These are phyloP conservation scores for Pocillopora meandrina DNA, from an alignment of 92 coral and sea anemone species.

Conservation along the genomic window DNA sequence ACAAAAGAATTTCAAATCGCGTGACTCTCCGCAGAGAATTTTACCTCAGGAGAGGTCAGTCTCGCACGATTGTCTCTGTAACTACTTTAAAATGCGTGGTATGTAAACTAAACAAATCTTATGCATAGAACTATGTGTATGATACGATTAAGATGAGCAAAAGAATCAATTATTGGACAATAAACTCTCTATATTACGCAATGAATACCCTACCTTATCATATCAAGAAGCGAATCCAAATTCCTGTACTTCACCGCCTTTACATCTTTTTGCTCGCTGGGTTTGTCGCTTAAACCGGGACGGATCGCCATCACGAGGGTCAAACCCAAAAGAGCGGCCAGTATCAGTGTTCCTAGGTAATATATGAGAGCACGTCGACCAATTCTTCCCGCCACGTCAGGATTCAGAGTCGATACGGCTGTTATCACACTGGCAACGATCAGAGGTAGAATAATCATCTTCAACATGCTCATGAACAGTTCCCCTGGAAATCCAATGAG, in stretches of 20 bases:
- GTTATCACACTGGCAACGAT: slow-evolving; percentile 85
- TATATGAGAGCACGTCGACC: slow-evolving; percentile 85
- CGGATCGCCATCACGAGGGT: slow-evolving; percentile 70
- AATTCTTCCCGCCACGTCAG: slow-evolving; percentile 83
- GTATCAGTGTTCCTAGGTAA: slow-evolving; percentile 76
- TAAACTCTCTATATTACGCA: not conserved
- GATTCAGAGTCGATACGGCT: slow-evolving; percentile 83
- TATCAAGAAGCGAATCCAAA: slow-evolving; percentile 66
- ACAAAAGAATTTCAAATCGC: too few relatives aligned
- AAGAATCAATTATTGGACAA: not conserved
- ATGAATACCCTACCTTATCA: slow-evolving; percentile 50
- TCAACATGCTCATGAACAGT: slow-evolving; percentile 84
- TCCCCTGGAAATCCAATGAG: slow-evolving; percentile 91
- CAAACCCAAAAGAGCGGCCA: slow-evolving; percentile 81
- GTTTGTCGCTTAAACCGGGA: slow-evolving; percentile 64
- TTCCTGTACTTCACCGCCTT: slow-evolving; percentile 46
- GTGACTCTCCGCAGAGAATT: too few relatives aligned
- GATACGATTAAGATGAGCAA: not conserved
- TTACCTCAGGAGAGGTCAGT: too few relatives aligned
- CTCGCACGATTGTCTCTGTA: too few relatives aligned
- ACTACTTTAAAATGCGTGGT: too few relatives aligned
- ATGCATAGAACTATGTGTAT: not conserved
- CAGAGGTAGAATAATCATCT: slow-evolving; percentile 83
- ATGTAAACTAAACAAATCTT: not conserved
- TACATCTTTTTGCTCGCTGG: slow-evolving; percentile 19